Evolutionary conservation across 2,113 vertebrate genomes (phyloP).

Genomic region (Chinchilla lanigera): DNA sequence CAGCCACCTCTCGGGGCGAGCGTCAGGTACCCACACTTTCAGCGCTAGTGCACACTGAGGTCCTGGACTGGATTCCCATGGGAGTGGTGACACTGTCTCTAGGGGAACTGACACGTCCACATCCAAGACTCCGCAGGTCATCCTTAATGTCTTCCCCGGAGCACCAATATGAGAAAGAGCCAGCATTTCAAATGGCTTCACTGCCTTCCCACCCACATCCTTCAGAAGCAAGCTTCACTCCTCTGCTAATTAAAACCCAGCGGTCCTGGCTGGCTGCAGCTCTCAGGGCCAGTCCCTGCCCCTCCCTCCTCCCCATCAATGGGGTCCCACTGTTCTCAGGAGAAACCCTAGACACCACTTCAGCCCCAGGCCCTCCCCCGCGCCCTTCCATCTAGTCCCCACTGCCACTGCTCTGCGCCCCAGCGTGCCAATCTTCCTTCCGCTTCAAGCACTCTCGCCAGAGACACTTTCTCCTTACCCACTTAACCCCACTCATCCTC

Average conservation of each 20-base stretch:
- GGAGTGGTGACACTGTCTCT: neutral
- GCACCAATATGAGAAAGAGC: neutral
- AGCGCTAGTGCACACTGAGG: neutral
- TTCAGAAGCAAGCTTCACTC: neutral
- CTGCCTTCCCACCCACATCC: neutral
- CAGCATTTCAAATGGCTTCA: neutral
- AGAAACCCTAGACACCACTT: neutral
- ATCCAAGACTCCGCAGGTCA: neutral
- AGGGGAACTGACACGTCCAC: neutral
- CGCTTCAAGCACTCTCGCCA: neutral
- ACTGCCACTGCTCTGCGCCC: neutral
- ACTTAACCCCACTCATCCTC: neutral
- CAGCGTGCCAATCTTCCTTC: neutral
- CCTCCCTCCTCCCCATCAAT: neutral
- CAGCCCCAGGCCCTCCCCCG: neutral
- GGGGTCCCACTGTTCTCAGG: neutral
- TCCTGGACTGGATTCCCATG: neutral
- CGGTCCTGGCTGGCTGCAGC: neutral
- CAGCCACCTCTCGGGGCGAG: neutral
- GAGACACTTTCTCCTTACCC: neutral
- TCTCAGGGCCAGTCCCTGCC: neutral
- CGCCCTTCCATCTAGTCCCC: neutral
- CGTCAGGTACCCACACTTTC: neutral
- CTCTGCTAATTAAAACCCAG: neutral
- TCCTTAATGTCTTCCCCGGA: conserved; percentile 24